phyloP scores from a whole-genome alignment of 2,113 vertebrate genomes.

The Notiomystis cincta region DNA sequence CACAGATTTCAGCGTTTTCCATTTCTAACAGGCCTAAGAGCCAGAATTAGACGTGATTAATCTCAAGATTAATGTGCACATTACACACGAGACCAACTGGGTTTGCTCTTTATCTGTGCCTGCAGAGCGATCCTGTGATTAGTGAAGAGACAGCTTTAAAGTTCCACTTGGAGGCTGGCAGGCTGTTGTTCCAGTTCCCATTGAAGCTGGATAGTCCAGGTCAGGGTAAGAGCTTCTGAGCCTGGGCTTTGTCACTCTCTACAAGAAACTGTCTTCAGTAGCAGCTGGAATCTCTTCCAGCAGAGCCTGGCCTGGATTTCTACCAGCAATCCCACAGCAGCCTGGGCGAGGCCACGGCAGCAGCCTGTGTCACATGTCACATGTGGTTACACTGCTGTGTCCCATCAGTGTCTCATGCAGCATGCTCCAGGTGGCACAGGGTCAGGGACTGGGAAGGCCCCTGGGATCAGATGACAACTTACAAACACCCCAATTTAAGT shows the following conservation, averaged over 20 bases:
- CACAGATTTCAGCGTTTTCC: background rate
- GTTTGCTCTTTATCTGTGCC: background rate
- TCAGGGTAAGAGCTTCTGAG: background rate
- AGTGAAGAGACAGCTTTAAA: background rate
- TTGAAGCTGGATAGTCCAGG: background rate
- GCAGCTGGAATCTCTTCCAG: background rate
- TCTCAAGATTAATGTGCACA: background rate
- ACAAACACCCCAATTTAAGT: background rate
- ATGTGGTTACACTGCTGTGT: background rate
- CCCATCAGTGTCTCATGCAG: background rate
- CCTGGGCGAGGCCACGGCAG: background rate
- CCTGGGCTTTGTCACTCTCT: background rate
- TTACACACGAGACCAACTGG: background rate
- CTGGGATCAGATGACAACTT: rapidly evolving
- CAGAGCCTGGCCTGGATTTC: background rate
- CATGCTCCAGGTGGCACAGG: background rate
- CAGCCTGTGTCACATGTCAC: background rate
- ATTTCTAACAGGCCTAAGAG: background rate
- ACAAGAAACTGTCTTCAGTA: background rate
- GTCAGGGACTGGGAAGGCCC: background rate
- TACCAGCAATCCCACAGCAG: background rate
- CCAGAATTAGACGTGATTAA: background rate
- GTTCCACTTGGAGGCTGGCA: background rate
- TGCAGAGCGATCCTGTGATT: background rate
- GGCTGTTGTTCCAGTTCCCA: background rate